phyloP scores from a whole-genome alignment of 1,140 invertebrate genomes.

The Eriosoma lanigerum region DNA sequence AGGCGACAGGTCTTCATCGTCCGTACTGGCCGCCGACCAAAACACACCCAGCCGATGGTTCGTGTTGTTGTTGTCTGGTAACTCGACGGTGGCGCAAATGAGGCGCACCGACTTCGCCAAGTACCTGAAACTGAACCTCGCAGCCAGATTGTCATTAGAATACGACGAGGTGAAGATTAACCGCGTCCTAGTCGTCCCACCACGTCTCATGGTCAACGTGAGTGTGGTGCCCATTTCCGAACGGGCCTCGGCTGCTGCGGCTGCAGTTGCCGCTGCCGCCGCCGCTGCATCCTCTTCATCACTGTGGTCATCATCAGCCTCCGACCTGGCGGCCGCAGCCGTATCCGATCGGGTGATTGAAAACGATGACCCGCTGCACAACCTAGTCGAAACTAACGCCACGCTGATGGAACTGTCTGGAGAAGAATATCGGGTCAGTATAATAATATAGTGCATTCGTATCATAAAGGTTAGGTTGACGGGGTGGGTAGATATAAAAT shows the following conservation, averaged over 20 bases:
- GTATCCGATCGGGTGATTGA: slow-evolving; percentile 26
- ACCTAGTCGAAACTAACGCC: slow-evolving; percentile 57
- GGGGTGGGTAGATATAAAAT: no score
- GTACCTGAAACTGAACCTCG: slow-evolving; percentile 58
- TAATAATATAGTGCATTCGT: no score
- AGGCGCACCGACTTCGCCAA: slow-evolving; percentile 58
- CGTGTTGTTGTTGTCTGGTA: slow-evolving; percentile 56
- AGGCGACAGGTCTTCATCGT: background rate
- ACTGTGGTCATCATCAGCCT: background rate
- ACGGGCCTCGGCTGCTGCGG: background rate
- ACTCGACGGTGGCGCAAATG: slow-evolving; percentile 57
- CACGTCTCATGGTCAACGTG: slow-evolving; percentile 57
- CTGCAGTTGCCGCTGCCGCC: slow-evolving; percentile 50
- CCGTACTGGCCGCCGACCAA: slow-evolving; percentile 33
- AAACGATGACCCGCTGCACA: slow-evolving; percentile 56
- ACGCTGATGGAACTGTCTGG: slow-evolving; percentile 58
- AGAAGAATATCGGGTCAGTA: slow-evolving; percentile 58
- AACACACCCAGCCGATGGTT: slow-evolving; percentile 52
- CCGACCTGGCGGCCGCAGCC: background rate
- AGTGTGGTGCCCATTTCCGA: slow-evolving; percentile 52
- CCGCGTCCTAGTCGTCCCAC: slow-evolving; percentile 56
- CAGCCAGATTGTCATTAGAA: slow-evolving; percentile 57
- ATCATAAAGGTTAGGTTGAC: no score
- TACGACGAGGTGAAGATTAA: slow-evolving; percentile 58
- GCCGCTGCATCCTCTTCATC: slow-evolving; percentile 56